Evolutionary conservation across 2,797 vertebrate species (phyloP), one percentile per base, ranked within the genome.

Genomic region (Halcyon badia): DNA sequence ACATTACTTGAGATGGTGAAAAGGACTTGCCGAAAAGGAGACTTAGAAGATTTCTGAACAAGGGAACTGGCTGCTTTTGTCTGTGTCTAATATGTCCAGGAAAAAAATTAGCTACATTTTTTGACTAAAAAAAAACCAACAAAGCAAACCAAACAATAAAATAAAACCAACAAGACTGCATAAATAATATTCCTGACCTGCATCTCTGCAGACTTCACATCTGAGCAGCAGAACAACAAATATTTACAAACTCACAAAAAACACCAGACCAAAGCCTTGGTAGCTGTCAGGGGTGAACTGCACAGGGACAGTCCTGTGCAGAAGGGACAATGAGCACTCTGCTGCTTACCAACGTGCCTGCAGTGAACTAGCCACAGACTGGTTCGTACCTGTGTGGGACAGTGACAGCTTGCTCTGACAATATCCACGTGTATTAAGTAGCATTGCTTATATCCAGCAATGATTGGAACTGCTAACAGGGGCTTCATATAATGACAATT

Each of bases 381-480:
- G 11, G 7, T 25, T 69, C 15, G 6, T 21, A 35, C 14, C 24
- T 20, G 9, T 22, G 44, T 14, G 25, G 11, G 19, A 39, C 21
- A n/a, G 20, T 4, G 12, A 75, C 30, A 41, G 5, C 21, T 39
- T 58, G 16, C 37, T 35, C 30, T 46, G 25, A 65, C 15, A 24
- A 18, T 5, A 46, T 35, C 12, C 14, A 22, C 0, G 0, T 21
- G 6, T 37, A n/a, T 56, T 14, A 56, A 30, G 12, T 19, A 37
- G 2, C 12, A n/a, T 15, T 26, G 2, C 1, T 51, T n/a, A 37
- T 10, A 35, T 6, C 20, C 44, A 79, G 62, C 31, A 65, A 61
- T 6, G 10, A 51, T 6, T 19, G 65, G 19, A 60, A 42, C 8
- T 54, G 11, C 26, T 68, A 57, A 9, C 26, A 31, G 19, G 25